These are phyloP conservation scores for Stegodyphus dumicola DNA, from an alignment of 1,140 invertebrate species.

Conservation along the genomic window DNA sequence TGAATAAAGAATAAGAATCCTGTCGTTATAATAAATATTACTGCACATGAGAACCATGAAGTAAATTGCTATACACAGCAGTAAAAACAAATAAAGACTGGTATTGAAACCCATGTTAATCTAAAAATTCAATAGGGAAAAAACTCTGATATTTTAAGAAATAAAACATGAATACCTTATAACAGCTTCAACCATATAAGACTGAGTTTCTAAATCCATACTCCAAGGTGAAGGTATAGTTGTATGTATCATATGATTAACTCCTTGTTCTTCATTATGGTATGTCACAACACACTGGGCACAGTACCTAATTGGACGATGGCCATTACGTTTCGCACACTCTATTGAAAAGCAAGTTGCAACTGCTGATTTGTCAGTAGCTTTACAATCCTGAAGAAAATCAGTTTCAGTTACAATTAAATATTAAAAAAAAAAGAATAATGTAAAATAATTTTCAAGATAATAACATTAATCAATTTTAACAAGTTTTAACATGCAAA, in stretches of 20 bases:
- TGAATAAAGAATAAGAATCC: no score
- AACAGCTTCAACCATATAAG: conserved; percentile 96
- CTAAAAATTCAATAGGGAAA: background rate
- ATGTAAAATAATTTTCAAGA: background rate
- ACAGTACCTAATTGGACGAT: conserved; percentile 95
- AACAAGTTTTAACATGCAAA: background rate
- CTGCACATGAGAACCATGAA: no score
- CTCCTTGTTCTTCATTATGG: conserved; percentile 75
- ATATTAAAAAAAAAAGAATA: background rate
- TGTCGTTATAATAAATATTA: no score
- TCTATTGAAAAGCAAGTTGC: conserved; percentile 97
- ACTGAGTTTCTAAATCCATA: conserved; percentile 89
- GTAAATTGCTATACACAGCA: no score
- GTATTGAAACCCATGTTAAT: no score
- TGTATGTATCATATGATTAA: conserved; percentile 90
- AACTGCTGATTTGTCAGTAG: conserved; percentile 91
- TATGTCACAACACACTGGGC: conserved; percentile 79
- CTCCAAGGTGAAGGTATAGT: conserved; percentile 86
- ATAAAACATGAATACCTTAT: conserved; percentile 76
- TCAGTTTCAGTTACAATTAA: background rate
- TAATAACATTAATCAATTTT: background rate
- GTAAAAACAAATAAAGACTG: no score
- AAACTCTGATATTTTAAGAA: background rate
- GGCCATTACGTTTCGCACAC: conserved; percentile 95
- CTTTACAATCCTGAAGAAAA: conserved; percentile 85